Conservation (phyloP, 2,797 vertebrate species). For the Propithecus perrieri region DNA sequence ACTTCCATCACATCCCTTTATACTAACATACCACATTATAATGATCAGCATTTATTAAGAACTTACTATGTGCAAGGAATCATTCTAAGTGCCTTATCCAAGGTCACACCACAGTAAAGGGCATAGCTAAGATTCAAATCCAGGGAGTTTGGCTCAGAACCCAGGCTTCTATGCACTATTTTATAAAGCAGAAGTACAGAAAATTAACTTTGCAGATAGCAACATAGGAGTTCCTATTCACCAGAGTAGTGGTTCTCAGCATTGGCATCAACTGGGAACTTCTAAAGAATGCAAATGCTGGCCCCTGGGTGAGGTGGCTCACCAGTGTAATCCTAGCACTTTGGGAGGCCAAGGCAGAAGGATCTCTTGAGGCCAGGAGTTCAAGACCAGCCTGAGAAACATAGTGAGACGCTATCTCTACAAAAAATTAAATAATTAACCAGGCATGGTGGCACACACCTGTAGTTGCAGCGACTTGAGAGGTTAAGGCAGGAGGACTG, state of each 20-base stretch:
- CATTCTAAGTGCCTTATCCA: neutral
- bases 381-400: too few relatives aligned
- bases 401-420: too few relatives aligned
- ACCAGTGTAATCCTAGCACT: too few relatives aligned
- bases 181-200: neutral
- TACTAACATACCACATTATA: neutral
- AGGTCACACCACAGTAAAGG: neutral
- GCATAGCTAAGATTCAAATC: neutral
- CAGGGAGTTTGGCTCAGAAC: neutral
- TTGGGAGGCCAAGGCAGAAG: too few relatives aligned
- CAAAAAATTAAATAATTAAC: too few relatives aligned
- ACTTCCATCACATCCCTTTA: conserved; percentile 5
- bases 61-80: neutral
- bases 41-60: neutral
- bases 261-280: neutral
- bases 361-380: too few relatives aligned
- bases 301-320: too few relatives aligned
- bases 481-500: too few relatives aligned
- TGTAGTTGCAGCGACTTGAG: too few relatives aligned
- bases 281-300: neutral
- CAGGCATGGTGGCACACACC: too few relatives aligned
- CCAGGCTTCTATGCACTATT: neutral
- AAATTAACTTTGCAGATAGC: neutral
- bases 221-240: neutral
- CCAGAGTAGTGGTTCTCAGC: neutral